Evolutionary conservation across 2,113 vertebrate genomes (phyloP).

Genomic region (Colius striatus): DNA sequence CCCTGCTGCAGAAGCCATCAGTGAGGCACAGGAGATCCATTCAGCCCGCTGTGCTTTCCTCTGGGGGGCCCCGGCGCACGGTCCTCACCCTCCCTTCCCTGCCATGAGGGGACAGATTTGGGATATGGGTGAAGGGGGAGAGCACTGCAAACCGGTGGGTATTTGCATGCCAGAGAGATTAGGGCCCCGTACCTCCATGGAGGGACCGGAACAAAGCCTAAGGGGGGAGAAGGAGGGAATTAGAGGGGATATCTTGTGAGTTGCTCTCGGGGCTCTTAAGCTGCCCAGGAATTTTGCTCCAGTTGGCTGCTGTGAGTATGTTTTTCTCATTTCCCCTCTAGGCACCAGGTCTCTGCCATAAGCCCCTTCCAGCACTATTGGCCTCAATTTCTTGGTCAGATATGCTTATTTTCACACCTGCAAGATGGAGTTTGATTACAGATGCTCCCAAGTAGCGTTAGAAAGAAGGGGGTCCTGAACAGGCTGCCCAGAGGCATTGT

Average conservation of each 20-base stretch:
- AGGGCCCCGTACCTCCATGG: neutral
- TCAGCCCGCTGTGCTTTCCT: neutral
- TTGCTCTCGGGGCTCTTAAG: constrained; percentile 35
- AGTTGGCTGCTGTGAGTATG: neutral
- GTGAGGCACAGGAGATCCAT: neutral
- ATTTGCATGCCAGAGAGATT: constrained; percentile 66
- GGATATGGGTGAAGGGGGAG: constrained; percentile 32
- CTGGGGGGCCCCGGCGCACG: neutral
- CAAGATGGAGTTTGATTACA: neutral
- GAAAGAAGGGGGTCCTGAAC: neutral
- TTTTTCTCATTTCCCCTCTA: constrained; percentile 1
- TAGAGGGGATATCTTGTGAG: constrained; percentile 32
- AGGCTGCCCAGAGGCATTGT: too few species aligned
- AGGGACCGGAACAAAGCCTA: constrained; percentile 4
- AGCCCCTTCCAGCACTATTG: neutral
- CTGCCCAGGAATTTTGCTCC: constrained; percentile 64
- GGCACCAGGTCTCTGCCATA: neutral
- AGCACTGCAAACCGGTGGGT: neutral
- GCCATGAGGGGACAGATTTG: neutral
- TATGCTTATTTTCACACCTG: neutral
- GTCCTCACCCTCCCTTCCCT: neutral
- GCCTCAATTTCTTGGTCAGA: neutral
- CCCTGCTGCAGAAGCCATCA: neutral
- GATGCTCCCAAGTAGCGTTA: neutral
- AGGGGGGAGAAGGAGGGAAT: constrained; percentile 17